phyloP scores from a whole-genome alignment of 1,140 invertebrate species.

The Cyclargus thomasi region DNA sequence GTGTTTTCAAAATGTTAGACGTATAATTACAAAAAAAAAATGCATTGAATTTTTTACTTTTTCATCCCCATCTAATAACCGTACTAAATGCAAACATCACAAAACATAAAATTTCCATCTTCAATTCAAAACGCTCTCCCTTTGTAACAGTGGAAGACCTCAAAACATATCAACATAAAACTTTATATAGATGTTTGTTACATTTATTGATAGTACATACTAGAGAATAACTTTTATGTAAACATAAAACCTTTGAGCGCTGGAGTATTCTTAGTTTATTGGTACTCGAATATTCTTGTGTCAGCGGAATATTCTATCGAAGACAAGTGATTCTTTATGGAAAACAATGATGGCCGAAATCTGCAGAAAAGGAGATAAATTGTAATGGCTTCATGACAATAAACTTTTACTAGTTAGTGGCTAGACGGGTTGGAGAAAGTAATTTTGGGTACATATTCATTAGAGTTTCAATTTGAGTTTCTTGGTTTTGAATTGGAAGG shows the following conservation, averaged over 20 bases:
- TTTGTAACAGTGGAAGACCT: not conserved
- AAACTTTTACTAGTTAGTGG: not conserved
- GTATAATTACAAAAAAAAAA: too few relatives aligned
- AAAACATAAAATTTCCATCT: too few relatives aligned
- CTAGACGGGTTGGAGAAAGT: not conserved
- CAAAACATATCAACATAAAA: too few relatives aligned
- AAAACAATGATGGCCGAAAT: not conserved
- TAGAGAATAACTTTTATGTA: not conserved
- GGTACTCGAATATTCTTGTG: not conserved
- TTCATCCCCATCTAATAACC: too few relatives aligned
- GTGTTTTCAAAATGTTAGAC: too few relatives aligned
- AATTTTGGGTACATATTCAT: not conserved
- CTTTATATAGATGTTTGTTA: not conserved
- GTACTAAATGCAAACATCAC: too few relatives aligned
- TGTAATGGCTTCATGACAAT: not conserved
- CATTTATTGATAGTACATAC: not conserved
- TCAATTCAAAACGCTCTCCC: not conserved
- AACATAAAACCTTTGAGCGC: not conserved
- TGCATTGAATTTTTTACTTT: too few relatives aligned
- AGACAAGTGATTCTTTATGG: constrained; percentile 1
- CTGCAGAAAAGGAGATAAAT: not conserved
- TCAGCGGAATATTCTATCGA: not conserved
- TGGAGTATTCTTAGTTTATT: not conserved
- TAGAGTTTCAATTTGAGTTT: too few relatives aligned
- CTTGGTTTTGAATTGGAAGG: too few relatives aligned